Evolutionary conservation across 2,888 invertebrate species (phyloP).

Genomic region (Trachelus iudaicus): DNA sequence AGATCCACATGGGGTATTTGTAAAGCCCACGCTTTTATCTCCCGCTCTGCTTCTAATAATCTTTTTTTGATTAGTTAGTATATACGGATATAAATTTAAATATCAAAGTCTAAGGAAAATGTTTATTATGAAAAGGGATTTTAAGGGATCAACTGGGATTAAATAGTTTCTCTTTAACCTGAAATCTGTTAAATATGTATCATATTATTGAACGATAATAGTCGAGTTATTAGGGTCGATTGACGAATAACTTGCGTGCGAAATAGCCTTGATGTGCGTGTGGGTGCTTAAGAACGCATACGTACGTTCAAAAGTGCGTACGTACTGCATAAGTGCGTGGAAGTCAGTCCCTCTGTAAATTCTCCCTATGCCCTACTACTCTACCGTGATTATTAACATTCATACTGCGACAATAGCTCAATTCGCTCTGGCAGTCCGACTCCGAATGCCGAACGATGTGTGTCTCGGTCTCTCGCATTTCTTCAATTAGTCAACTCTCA

Average conservation of each 20-base stretch:
- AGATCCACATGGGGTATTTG: too few relatives aligned
- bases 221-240: slow-evolving; percentile 55
- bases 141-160: too few relatives aligned
- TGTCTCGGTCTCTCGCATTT: too few relatives aligned
- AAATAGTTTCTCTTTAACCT: too few relatives aligned
- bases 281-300: background rate
- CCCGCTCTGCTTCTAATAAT: too few relatives aligned
- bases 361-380: background rate
- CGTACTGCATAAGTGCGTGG: background rate
- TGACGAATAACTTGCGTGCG: slow-evolving; percentile 28
- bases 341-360: background rate
- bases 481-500: too few relatives aligned
- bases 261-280: background rate
- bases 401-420: slow-evolving; percentile 33
- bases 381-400: background rate
- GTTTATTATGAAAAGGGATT: too few relatives aligned
- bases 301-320: background rate
- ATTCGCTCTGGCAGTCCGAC: slow-evolving; percentile 28
- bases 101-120: too few relatives aligned
- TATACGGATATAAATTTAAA: too few relatives aligned
- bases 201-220: slow-evolving; percentile 46
- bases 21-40: too few relatives aligned
- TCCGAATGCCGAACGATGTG: slow-evolving; percentile 13
- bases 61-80: too few relatives aligned
- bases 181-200: background rate